phyloP scores from a whole-genome alignment of 2,797 vertebrate species.

The Sebastes nivosus region DNA sequence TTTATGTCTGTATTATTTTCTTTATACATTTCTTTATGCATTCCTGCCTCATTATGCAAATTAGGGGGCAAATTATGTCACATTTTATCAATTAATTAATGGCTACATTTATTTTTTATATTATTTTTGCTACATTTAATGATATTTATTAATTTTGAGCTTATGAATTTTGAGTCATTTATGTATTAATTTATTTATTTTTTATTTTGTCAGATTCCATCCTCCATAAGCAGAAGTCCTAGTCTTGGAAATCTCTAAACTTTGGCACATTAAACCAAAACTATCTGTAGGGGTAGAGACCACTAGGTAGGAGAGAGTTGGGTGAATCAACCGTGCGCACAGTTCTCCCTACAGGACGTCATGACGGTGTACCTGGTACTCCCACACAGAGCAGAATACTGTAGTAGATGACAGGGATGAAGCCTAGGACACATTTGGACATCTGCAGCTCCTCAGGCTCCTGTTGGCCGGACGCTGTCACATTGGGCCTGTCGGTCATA shows the following conservation, averaged over 20 bases:
- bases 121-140: too few species aligned
- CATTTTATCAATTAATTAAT: too few species aligned
- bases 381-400: constrained; percentile 90
- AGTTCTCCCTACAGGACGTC: background rate
- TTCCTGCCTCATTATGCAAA: too few species aligned
- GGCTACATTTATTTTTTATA: too few species aligned
- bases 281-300: background rate
- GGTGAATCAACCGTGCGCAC: background rate
- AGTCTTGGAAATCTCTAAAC: background rate
- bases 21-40: too few species aligned
- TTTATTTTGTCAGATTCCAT: too few species aligned
- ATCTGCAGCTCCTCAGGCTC: constrained; percentile 66
- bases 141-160: too few species aligned
- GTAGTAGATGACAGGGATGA: constrained; percentile 89
- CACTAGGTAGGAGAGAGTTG: background rate
- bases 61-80: too few species aligned
- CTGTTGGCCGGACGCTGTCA: constrained; percentile 58
- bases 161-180: too few species aligned
- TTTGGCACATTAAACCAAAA: background rate
- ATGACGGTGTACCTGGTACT: constrained; percentile 85
- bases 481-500: constrained; percentile 81
- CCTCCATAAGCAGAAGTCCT: background rate
- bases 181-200: too few species aligned
- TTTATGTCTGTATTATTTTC: too few species aligned
- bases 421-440: constrained; percentile 88